A percentile compares a stretch with the other conserved stretches of the same genome.
These are phyloP conservation scores for Chaetoderma sp. DNA, from an alignment of 2,888 invertebrate species.

Conservation along the genomic window DNA sequence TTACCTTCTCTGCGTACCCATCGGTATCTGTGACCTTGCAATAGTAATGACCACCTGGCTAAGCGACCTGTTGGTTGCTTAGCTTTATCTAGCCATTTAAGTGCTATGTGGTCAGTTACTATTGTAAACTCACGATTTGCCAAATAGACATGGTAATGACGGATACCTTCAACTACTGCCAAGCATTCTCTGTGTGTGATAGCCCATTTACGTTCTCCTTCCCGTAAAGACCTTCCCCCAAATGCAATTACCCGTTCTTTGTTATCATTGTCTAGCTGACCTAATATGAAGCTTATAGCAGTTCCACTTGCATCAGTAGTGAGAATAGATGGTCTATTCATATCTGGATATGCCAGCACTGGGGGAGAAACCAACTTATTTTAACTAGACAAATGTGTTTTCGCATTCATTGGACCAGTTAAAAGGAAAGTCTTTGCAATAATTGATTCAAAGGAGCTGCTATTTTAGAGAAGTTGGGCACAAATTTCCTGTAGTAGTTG, in stretches of 20 bases:
- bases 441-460: conserved; percentile 48
- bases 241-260: conserved; percentile 35
- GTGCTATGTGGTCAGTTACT: conserved; percentile 33
- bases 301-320: conserved; percentile 32
- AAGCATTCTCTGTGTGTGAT: conserved; percentile 29
- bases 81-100: conserved; percentile 15
- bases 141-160: conserved; percentile 25
- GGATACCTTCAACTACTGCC: conserved; percentile 35
- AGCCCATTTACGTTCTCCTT: conserved; percentile 18
- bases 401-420: conserved; percentile 46
- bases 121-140: conserved; percentile 24
- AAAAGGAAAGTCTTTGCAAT: conserved; percentile 42
- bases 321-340: conserved; percentile 22
- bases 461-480: conserved; percentile 43
- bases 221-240: conserved; percentile 23
- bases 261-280: conserved; percentile 31
- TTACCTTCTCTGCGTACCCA: conserved; percentile 18
- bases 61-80: conserved; percentile 22
- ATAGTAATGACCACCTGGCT: conserved; percentile 20
- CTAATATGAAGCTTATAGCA: conserved; percentile 34
- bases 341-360: conserved; percentile 20
- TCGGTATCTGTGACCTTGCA: conserved; percentile 32
- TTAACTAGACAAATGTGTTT: conserved; percentile 47
- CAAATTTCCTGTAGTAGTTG: conserved; percentile 62
- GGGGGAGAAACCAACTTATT: conserved; percentile 28